Evolutionary conservation across 30 jellyfish, hydroid and myxozoan species (phyloP).

Genomic region (Rhopilema esculentum): DNA sequence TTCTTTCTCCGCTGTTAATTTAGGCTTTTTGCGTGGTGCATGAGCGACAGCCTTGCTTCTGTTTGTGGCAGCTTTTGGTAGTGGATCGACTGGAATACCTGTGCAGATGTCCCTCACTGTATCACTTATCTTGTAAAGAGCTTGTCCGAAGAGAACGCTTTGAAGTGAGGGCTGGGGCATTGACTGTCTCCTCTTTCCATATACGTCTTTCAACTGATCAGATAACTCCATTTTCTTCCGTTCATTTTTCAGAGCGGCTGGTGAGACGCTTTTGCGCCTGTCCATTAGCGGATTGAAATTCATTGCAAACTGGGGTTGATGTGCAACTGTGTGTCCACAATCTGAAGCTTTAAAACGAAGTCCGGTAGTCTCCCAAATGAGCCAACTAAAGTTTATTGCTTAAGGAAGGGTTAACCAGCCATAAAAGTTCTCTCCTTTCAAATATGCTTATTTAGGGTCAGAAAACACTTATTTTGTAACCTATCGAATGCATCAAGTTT

Average conservation of each 20-base stretch:
- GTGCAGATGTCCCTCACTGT: constrained; percentile 86
- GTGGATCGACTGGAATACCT: constrained; percentile 93
- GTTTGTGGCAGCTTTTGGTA: constrained; percentile 70
- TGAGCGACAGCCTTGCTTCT: constrained; percentile 90
- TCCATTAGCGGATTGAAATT: constrained; percentile 13
- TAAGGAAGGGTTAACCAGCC: too few relatives aligned
- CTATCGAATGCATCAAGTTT: too few relatives aligned
- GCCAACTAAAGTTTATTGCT: too few relatives aligned
- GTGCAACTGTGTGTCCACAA: not conserved
- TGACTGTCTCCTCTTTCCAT: constrained; percentile 55
- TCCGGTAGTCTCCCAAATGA: too few relatives aligned
- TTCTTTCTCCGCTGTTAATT: constrained; percentile 74
- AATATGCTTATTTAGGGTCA: too few relatives aligned
- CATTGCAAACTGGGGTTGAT: not conserved
- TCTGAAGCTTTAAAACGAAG: not conserved
- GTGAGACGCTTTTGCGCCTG: constrained; percentile 35
- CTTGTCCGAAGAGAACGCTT: constrained; percentile 50
- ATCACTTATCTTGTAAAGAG: constrained; percentile 63
- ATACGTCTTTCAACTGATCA: not conserved
- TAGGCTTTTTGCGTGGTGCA: constrained; percentile 83
- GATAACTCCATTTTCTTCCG: not conserved
- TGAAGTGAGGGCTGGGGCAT: constrained; percentile 43
- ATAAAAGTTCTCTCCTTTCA: too few relatives aligned
- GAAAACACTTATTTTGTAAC: too few relatives aligned
- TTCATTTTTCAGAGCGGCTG: constrained; percentile 2